Conservation (phyloP, 2,888 invertebrate species). For the Eurois occulta region DNA sequence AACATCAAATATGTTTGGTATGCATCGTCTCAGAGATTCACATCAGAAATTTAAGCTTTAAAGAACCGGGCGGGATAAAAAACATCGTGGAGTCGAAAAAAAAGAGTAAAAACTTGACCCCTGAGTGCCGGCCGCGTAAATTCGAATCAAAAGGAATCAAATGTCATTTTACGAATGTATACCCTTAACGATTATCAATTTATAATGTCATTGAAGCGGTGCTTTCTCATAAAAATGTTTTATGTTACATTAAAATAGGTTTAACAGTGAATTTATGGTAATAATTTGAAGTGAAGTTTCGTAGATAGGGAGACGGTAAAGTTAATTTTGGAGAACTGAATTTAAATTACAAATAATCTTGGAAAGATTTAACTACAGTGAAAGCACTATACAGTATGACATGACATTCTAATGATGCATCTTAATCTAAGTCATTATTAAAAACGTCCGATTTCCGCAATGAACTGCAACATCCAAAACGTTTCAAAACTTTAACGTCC, state of each 20-base stretch:
- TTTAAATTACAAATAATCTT: slow-evolving; percentile 5
- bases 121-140: slow-evolving; percentile 85
- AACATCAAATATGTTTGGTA: slow-evolving; percentile 89
- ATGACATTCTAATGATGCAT: neutral
- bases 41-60: slow-evolving; percentile 89
- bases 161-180: slow-evolving; percentile 85
- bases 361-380: neutral
- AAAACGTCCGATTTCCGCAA: slow-evolving; percentile 14
- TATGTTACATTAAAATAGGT: slow-evolving; percentile 64
- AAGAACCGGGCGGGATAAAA: slow-evolving; percentile 83
- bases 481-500: slow-evolving; percentile 48
- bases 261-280: slow-evolving; percentile 47
- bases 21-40: slow-evolving; percentile 87
- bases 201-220: slow-evolving; percentile 73
- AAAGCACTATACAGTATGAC: neutral
- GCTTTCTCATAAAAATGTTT: slow-evolving; percentile 70
- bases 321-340: slow-evolving; percentile 20
- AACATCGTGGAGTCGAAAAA: slow-evolving; percentile 69
- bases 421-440: neutral
- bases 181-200: slow-evolving; percentile 78
- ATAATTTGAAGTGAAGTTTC: slow-evolving; percentile 31
- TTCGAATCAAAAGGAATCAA: slow-evolving; percentile 88
- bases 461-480: slow-evolving; percentile 33
- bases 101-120: slow-evolving; percentile 79
- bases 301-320: slow-evolving; percentile 2